Conservation (phyloP, 2,888 invertebrate genomes). For the Cecidostiba fungosa region DNA sequence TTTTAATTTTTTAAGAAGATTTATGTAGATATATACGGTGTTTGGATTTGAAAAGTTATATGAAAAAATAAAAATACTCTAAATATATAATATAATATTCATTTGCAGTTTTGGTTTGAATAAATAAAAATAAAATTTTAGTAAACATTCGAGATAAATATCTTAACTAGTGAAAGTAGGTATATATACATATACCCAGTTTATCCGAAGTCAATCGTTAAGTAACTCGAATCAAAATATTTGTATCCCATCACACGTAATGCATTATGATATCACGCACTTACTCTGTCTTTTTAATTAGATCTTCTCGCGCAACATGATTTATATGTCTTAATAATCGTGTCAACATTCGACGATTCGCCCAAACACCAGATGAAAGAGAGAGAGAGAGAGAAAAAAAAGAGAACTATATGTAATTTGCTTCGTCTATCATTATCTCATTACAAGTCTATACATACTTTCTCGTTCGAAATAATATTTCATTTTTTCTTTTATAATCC, state of each 20-base stretch:
- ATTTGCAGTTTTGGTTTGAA: no score
- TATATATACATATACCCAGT: no score
- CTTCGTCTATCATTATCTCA: background rate
- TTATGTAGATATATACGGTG: background rate
- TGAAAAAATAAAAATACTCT: no score
- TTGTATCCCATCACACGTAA: background rate
- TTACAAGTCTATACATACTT: background rate
- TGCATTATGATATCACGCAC: background rate
- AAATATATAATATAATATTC: no score
- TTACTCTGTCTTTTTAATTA: background rate
- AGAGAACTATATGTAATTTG: background rate
- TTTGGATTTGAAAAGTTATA: background rate
- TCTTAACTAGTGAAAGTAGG: background rate
- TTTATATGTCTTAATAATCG: background rate
- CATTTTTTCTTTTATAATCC: background rate
- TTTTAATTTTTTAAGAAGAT: background rate
- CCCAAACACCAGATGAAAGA: background rate
- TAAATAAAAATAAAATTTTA: no score
- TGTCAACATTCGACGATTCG: conserved; percentile 1
- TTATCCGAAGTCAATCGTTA: background rate
- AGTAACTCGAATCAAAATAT: background rate
- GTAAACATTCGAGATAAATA: no score
- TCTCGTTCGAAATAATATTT: conserved; percentile 9
- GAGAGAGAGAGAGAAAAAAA: background rate
- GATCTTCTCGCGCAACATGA: background rate